A percentile compares a stretch with the other conserved stretches of the same genome.
These are phyloP conservation scores for Lucinisca nassula DNA, from an alignment of 2,888 invertebrate genomes.

Conservation along the genomic window DNA sequence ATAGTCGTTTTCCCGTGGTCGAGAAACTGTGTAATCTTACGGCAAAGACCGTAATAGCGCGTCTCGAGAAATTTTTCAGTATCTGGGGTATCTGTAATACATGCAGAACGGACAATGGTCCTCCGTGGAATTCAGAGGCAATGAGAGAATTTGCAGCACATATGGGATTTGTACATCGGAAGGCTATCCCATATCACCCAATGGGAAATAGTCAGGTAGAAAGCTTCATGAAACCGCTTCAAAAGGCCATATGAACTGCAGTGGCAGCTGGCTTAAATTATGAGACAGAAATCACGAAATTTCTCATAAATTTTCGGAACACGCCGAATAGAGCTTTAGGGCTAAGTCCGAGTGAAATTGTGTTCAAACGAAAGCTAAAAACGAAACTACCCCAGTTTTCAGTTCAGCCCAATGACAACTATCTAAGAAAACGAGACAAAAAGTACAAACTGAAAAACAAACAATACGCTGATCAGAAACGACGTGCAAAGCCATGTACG, in stretches of 20 bases:
- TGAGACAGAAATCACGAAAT: background rate
- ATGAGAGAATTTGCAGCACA: constrained; percentile 43
- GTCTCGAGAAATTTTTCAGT: too few species aligned
- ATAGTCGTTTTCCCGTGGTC: constrained; percentile 64
- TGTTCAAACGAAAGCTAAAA: too few species aligned
- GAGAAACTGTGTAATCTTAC: too few species aligned
- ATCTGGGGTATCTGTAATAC: too few species aligned
- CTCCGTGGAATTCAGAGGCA: constrained; percentile 53
- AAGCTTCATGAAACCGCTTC: constrained; percentile 3
- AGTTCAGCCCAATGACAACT: too few species aligned
- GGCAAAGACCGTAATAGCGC: too few species aligned
- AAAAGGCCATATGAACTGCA: background rate
- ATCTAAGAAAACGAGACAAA: background rate
- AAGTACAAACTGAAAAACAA: background rate
- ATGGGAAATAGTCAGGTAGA: background rate
- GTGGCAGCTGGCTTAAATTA: background rate
- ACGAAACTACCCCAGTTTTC: too few species aligned
- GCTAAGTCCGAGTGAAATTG: background rate
- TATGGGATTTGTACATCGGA: constrained; percentile 42
- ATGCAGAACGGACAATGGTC: constrained; percentile 65
- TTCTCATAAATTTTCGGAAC: background rate
- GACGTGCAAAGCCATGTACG: too few species aligned
- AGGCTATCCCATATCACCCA: constrained; percentile 37
- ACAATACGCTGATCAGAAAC: too few species aligned
- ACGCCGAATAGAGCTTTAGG: background rate